phyloP scores from a whole-genome alignment of 2,888 invertebrate genomes.

The Coremacera marginata region DNA sequence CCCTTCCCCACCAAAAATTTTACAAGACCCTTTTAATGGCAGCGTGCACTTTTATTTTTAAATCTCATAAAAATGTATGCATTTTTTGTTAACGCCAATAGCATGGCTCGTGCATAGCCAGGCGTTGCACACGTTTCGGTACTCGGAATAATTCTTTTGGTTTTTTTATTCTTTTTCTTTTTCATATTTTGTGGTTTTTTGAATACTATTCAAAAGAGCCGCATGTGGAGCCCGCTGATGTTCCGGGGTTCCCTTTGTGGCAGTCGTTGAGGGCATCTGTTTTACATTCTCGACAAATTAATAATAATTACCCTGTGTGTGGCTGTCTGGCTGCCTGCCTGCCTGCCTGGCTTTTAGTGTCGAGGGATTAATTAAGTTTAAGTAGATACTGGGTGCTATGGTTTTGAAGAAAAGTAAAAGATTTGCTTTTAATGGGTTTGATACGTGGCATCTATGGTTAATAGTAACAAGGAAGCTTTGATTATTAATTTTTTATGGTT shows the following conservation, averaged over 20 bases:
- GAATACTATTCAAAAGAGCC: neutral
- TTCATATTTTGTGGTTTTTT: neutral
- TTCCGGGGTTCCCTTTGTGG: neutral
- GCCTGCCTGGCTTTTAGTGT: neutral
- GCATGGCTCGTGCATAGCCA: neutral
- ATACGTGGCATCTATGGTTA: neutral
- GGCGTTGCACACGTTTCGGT: slow-evolving; percentile 20
- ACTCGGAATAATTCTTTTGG: neutral
- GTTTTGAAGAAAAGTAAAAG: no score
- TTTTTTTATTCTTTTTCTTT: neutral
- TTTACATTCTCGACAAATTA: slow-evolving; percentile 50
- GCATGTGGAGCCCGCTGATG: neutral
- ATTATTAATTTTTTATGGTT: slow-evolving; percentile 1
- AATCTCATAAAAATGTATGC: slow-evolving; percentile 11
- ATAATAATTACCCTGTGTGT: slow-evolving; percentile 42
- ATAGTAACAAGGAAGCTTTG: neutral
- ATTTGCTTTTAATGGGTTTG: neutral
- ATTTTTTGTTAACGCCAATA: slow-evolving; percentile 4
- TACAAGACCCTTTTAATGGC: neutral
- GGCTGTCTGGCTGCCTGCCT: slow-evolving; percentile 8
- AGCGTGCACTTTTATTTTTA: slow-evolving; percentile 29
- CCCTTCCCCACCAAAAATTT: no score
- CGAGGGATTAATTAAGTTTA: slow-evolving; percentile 22
- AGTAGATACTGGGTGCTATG: neutral
- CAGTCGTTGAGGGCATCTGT: slow-evolving; percentile 47